Evolutionary conservation across 2,888 invertebrate genomes (phyloP), one percentile per base, ranked within the genome.

Genomic region (Chloroclysta siterata): DNA sequence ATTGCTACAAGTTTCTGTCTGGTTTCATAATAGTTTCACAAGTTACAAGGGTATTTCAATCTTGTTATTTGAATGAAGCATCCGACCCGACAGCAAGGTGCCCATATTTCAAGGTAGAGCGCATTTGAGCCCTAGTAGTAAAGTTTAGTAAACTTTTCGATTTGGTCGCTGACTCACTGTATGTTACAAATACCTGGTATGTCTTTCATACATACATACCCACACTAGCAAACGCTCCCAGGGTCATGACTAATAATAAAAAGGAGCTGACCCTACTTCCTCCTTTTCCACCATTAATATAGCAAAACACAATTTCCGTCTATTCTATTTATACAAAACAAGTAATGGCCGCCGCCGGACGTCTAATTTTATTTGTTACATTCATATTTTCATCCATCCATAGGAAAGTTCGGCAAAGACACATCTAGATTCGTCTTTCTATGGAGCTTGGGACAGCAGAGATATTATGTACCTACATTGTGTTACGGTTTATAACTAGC

Each of bases 41-140:
- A 72, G 72, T 75, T 69, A 72, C 70, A 72, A 72, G 72, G 75
- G 71, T 68, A 72, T 78, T 78, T 65, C 79, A 76, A 75, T 80
- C 74, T 74, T 72, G 75, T 77, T 75, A 79, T 80, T 78, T 77
- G 79, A 80, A 78, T 77, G 77, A 70, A 77, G 76, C 71, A 66
- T 74, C 55, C 73, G 69, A 72, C 72, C 76, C 73, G 69, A 60
- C 68, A 70, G 68, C 59, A 71, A 76, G 76, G 69, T 77, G 75
- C 72, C 78, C 82, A 88, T 87, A 90, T 90, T 90, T 90, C 85
- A 89, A 84, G 87, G 85, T 82, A 88, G 84, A 84, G 78, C 78
- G 86, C 78, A 63, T 80, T 72, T 78, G 73, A 81, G 75, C 73
- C 75, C 78, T 85, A 82, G 82, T 83, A 80, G 79, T n/a, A n/a